Evolutionary conservation across 2,888 invertebrate species (phyloP).

Genomic region (Rhagium mordax): DNA sequence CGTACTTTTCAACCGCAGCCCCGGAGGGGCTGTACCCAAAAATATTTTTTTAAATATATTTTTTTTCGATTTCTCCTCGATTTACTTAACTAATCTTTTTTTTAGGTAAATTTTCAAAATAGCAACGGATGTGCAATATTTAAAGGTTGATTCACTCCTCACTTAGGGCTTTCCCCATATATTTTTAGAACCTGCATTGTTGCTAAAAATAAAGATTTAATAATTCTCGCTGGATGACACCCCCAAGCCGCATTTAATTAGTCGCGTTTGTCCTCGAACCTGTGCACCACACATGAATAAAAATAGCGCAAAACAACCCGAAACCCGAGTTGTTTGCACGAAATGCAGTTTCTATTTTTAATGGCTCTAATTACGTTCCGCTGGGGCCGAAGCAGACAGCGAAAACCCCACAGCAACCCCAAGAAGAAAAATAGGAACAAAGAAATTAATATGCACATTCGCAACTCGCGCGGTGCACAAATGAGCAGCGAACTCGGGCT

Average conservation of each 20-base stretch:
- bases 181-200: too few species aligned
- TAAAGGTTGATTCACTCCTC: too few species aligned
- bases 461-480: conserved; percentile 2
- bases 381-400: neutral
- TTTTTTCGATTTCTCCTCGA: too few species aligned
- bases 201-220: too few species aligned
- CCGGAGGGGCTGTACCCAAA: too few species aligned
- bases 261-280: neutral
- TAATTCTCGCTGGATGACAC: too few species aligned
- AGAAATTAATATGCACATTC: conserved; percentile 15
- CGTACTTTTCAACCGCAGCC: too few species aligned
- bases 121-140: too few species aligned
- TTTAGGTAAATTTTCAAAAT: too few species aligned
- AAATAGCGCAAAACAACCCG: neutral
- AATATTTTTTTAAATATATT: too few species aligned
- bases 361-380: neutral
- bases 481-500: conserved; percentile 4
- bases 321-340: neutral
- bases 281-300: neutral
- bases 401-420: neutral
- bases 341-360: neutral
- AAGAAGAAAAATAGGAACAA: neutral
- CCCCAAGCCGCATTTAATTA: neutral
- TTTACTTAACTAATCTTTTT: too few species aligned
- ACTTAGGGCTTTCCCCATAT: too few species aligned